Conservation (phyloP, 2,797 vertebrate species). For the Lepus oiostolus region DNA sequence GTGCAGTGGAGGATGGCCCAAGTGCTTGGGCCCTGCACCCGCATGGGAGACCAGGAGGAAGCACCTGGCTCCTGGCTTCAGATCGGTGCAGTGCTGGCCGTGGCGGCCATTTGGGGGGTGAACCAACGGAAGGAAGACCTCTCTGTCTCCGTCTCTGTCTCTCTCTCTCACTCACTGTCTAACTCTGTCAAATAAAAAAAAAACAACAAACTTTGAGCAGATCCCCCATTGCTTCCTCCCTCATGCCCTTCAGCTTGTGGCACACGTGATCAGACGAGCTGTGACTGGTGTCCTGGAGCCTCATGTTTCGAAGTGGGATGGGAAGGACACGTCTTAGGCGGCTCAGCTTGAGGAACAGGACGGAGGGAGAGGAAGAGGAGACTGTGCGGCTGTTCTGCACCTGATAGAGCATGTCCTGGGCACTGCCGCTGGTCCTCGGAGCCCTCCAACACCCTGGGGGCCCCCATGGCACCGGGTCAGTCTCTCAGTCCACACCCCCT, state of each 20-base stretch:
- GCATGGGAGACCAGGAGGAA: too few relatives aligned
- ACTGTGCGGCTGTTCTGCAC: neutral
- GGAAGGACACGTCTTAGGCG: neutral
- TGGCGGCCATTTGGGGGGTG: too few relatives aligned
- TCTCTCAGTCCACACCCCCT: neutral
- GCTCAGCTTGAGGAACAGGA: neutral
- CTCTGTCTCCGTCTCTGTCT: too few relatives aligned
- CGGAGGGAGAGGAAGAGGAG: neutral
- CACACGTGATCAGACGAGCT: neutral
- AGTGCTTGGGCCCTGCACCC: too few relatives aligned
- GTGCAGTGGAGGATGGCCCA: too few relatives aligned
- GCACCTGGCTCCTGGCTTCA: too few relatives aligned
- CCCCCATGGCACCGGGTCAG: neutral
- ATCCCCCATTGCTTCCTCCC: too few relatives aligned
- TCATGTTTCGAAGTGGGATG: neutral
- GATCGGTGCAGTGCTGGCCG: too few relatives aligned
- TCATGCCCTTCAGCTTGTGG: neutral
- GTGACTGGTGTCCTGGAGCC: neutral
- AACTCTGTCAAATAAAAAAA: too few relatives aligned
- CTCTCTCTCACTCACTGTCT: too few relatives aligned
- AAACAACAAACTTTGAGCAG: neutral
- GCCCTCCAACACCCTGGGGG: neutral
- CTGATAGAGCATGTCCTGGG: neutral
- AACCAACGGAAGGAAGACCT: too few relatives aligned
- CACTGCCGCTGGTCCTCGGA: neutral